Conservation (phyloP, 1,140 invertebrate species). For the Bombus huntii region DNA sequence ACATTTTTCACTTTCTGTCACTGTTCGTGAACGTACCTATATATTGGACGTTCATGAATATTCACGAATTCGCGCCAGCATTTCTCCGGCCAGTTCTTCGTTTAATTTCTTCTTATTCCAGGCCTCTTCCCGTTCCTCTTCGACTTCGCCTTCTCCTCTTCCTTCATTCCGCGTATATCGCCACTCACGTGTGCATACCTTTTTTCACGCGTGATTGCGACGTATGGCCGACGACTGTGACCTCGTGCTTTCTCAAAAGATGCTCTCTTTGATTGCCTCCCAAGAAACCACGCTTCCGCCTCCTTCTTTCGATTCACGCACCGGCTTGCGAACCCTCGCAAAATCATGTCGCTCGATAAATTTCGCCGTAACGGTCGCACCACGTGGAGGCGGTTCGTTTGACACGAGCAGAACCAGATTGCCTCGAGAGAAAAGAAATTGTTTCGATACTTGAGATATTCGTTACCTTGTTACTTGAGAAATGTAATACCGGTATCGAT, state of each 20-base stretch:
- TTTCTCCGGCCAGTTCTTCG: neutral
- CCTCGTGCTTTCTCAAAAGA: conserved; percentile 49
- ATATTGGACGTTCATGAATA: conserved; percentile 37
- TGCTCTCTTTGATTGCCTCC: conserved; percentile 51
- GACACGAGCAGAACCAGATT: neutral
- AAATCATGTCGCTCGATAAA: conserved; percentile 43
- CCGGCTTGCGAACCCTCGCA: neutral
- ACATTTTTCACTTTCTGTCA: conserved; percentile 51
- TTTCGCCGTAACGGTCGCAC: conserved; percentile 33
- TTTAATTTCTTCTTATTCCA: conserved; percentile 23
- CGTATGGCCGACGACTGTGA: conserved; percentile 42
- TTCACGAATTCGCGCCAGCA: conserved; percentile 35
- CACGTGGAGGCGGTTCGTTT: conserved; percentile 19
- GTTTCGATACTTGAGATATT: neutral
- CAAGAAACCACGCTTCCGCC: conserved; percentile 29
- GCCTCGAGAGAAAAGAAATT: neutral
- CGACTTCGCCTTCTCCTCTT: neutral
- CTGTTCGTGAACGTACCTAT: neutral
- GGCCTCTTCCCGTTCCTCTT: neutral
- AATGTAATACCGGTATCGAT: neutral
- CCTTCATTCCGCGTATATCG: neutral
- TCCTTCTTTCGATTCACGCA: conserved; percentile 17
- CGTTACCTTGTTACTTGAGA: neutral
- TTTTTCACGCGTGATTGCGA: conserved; percentile 49
- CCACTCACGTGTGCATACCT: neutral